Evolutionary conservation across 1,140 invertebrate genomes (phyloP), one percentile per base, ranked within the genome.

Genomic region (Drosophila santomea): DNA sequence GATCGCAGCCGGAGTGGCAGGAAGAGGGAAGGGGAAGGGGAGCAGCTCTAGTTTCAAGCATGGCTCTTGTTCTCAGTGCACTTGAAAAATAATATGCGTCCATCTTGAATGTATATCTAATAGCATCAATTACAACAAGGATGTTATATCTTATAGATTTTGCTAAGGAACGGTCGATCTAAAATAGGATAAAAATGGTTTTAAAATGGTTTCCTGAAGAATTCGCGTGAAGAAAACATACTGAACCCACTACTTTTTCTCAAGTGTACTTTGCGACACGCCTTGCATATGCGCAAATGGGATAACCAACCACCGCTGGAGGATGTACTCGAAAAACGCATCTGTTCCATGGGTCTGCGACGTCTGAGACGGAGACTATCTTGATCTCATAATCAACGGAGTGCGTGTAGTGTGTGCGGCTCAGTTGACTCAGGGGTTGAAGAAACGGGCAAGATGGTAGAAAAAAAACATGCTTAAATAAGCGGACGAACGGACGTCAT

Each of bases 361-460:
- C 43, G 67, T 39, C 51, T 41, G 64, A 55, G 62, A 56, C 51
- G 52, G 51, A 10, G 43, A 50, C 67, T 85, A 85, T 85, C 81
- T 86, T 72, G 82, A 85, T 85, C 81, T 85, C 68, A 62, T 85
- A 81, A 85, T 86, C 81, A 80, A 52, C 54, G 50, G 36, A 38
- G 43, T 52, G 66, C 14, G 32, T 14, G 36, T 14, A 14, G 60
- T 12, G 48, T 54, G 58, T 50, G 45, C 52, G 50, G n/a, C 38
- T 61, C 6, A 20, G 35, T 39, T 44, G 36, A 17, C 23, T 14
- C 23, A 7, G 38, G 39, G 39, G 32, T 28, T 43, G 32, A 32
- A 59, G n/a, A 8, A 17, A 17, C 8, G 11, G 25, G 15, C 6
- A 12, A 25, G 25, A 41, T 4, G 3, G 11, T 6, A 28, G 28